These are phyloP conservation scores for Echinometra lucunter DNA, from an alignment of 53 echinoderm and acorn worm genomes.

Conservation along the genomic window DNA sequence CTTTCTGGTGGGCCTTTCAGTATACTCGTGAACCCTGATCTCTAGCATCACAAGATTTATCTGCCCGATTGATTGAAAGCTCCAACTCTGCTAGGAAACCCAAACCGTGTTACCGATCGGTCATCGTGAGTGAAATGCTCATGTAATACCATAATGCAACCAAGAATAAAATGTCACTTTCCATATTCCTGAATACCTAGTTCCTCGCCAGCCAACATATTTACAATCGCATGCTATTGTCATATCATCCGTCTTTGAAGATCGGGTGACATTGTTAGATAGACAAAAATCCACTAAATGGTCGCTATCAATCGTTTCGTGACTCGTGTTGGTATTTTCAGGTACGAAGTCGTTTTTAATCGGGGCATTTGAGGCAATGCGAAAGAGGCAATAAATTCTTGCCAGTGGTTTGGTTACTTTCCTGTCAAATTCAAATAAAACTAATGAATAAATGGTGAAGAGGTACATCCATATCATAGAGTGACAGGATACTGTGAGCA, in stretches of 20 bases:
- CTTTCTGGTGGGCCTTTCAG: conserved; percentile 40
- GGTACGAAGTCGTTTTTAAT: conserved; percentile 5
- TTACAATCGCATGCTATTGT: conserved; percentile 37
- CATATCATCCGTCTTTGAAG: conserved; percentile 12
- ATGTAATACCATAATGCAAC: conserved; percentile 11
- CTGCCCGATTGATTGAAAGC: conserved; percentile 26
- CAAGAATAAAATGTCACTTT: conserved; percentile 32
- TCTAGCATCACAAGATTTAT: conserved; percentile 47
- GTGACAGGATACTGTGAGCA: neutral
- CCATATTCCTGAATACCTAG: conserved; percentile 8
- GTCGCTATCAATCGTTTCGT: conserved; percentile 48
- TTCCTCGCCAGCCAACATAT: conserved; percentile 42
- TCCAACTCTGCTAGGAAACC: conserved; percentile 23
- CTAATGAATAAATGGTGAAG: neutral
- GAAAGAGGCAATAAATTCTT: conserved; percentile 33
- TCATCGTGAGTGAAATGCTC: conserved; percentile 29
- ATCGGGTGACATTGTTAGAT: conserved; percentile 36
- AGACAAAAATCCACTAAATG: conserved; percentile 35
- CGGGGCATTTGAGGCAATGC: neutral
- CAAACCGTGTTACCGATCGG: conserved; percentile 28
- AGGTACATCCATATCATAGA: neutral
- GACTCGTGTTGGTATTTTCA: conserved; percentile 35
- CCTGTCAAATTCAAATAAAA: conserved; percentile 12
- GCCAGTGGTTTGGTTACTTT: neutral
- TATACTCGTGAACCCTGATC: conserved; percentile 7